Evolutionary conservation across 2,113 vertebrate species (phyloP).

Genomic region (Rhabdomys dilectus): DNA sequence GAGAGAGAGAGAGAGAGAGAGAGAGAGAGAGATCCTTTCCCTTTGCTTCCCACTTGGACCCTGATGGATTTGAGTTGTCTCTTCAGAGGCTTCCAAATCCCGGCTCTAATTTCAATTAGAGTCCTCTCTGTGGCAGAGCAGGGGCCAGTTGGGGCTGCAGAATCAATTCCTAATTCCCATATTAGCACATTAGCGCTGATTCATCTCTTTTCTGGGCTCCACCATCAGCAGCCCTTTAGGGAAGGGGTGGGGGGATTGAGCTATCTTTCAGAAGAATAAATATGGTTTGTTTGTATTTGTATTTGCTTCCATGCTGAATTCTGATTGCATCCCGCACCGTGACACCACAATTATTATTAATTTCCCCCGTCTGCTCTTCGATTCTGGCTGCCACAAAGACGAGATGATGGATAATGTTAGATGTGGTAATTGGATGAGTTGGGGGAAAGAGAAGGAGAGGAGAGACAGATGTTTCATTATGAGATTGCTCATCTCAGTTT

Average conservation of each 20-base stretch:
- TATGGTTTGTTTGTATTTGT: constrained; percentile 90
- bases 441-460: constrained; percentile 72
- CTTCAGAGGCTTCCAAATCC: constrained; percentile 84
- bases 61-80: constrained; percentile 80
- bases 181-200: constrained; percentile 85
- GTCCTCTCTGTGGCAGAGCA: constrained; percentile 66
- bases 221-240: constrained; percentile 71
- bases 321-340: constrained; percentile 86
- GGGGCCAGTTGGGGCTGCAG: constrained; percentile 73
- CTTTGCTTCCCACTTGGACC: constrained; percentile 58
- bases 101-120: constrained; percentile 88
- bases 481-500: constrained; percentile 67
- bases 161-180: constrained; percentile 85
- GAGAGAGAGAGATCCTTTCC: neutral
- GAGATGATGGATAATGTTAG: constrained; percentile 85
- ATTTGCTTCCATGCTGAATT: constrained; percentile 85
- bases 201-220: constrained; percentile 84
- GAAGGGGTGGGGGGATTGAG: constrained; percentile 68
- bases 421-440: constrained; percentile 83
- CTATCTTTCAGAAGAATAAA: constrained; percentile 86
- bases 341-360: constrained; percentile 89
- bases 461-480: constrained; percentile 81
- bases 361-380: constrained; percentile 85
- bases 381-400: constrained; percentile 85
- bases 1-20: neutral